These are phyloP conservation scores for Diplazon laetatorius DNA, from an alignment of 2,888 invertebrate species.

Conservation along the genomic window DNA sequence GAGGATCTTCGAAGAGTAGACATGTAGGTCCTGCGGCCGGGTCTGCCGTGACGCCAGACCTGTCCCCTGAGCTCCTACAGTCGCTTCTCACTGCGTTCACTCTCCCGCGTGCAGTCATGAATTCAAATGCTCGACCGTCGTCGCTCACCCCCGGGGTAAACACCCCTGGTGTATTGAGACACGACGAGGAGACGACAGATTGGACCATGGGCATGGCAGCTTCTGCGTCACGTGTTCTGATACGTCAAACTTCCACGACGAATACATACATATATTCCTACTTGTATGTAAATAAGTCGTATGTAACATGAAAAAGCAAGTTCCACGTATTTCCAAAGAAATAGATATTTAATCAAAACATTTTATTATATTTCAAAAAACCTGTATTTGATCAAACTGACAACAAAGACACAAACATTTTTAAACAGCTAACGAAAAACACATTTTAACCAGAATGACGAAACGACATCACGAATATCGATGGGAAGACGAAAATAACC, in stretches of 20 bases:
- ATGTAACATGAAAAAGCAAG: too few relatives aligned
- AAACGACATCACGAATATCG: too few relatives aligned
- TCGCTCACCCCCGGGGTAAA: constrained; percentile 67
- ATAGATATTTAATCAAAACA: too few relatives aligned
- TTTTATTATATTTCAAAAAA: too few relatives aligned
- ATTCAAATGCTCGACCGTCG: constrained; percentile 73
- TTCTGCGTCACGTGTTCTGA: constrained; percentile 7
- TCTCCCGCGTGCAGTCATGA: constrained; percentile 70
- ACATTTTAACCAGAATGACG: too few relatives aligned
- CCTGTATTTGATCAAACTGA: too few relatives aligned
- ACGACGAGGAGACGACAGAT: constrained; percentile 58
- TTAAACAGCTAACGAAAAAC: too few relatives aligned
- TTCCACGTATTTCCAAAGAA: too few relatives aligned
- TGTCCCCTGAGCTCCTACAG: constrained; percentile 40
- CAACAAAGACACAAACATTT: too few relatives aligned
- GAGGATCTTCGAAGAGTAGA: constrained; percentile 71
- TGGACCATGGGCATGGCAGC: neutral
- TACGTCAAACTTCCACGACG: constrained; percentile 35
- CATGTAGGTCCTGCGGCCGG: constrained; percentile 36
- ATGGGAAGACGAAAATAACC: too few relatives aligned
- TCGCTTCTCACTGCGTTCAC: constrained; percentile 18
- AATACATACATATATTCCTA: constrained; percentile 1
- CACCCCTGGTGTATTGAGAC: constrained; percentile 78
- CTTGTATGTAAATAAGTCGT: too few relatives aligned
- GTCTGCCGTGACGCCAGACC: constrained; percentile 38